phyloP scores from a whole-genome alignment of 1,140 invertebrate genomes.

The Pachyrhynchus sulphureomaculatus region DNA sequence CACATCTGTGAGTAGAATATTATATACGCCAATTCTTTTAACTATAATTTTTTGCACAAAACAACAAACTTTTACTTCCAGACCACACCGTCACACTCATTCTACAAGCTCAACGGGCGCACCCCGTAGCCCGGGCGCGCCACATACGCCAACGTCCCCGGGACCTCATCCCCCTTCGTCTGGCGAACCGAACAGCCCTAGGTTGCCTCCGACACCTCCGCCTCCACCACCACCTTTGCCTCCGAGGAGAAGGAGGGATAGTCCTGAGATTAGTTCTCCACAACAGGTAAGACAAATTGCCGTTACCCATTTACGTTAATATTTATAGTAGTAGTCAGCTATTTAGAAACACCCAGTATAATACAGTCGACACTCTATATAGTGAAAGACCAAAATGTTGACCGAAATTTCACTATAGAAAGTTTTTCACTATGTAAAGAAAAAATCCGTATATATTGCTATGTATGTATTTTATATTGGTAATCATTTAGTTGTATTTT shows the following conservation, averaged over 20 bases:
- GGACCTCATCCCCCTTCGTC: conserved; percentile 54
- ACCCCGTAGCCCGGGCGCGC: conserved; percentile 48
- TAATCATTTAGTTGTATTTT: too few relatives aligned
- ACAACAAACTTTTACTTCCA: not conserved
- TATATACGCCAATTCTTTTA: not conserved
- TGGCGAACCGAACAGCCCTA: conserved; percentile 53
- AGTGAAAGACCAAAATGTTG: too few relatives aligned
- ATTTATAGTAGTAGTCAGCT: too few relatives aligned
- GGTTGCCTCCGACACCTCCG: conserved; percentile 49
- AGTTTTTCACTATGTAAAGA: too few relatives aligned
- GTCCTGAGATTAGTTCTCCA: conserved; percentile 58
- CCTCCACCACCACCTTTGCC: conserved; percentile 60
- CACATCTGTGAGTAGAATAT: conserved; percentile 28
- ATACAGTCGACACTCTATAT: too few relatives aligned
- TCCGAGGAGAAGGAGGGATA: conserved; percentile 61
- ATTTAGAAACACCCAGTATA: too few relatives aligned
- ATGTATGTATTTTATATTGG: too few relatives aligned
- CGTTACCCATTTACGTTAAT: too few relatives aligned
- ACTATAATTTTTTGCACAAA: too few relatives aligned
- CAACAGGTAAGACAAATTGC: conserved; percentile 51
- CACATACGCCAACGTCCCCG: conserved; percentile 57
- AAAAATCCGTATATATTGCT: too few relatives aligned
- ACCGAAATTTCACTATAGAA: too few relatives aligned
- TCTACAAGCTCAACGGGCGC: conserved; percentile 41
- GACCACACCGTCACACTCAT: conserved; percentile 35